phyloP scores from a whole-genome alignment of 2,888 invertebrate genomes.

The Acanthosepion pharaonis region DNA sequence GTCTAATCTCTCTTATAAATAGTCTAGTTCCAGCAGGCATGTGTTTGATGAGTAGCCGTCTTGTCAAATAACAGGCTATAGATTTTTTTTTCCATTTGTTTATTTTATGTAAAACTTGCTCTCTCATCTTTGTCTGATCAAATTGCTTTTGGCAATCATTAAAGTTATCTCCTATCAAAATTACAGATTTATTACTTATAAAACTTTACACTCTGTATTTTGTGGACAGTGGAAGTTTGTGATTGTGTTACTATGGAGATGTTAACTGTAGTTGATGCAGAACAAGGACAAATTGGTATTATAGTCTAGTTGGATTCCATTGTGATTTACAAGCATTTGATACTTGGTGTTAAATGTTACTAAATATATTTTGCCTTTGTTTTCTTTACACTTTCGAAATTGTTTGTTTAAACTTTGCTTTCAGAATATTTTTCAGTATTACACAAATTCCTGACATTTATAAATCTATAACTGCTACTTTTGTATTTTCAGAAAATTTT shows the following conservation, averaged over 20 bases:
- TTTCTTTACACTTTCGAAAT: too few relatives aligned
- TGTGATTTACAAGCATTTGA: too few relatives aligned
- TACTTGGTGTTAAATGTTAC: too few relatives aligned
- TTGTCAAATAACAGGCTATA: neutral
- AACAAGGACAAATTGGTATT: neutral
- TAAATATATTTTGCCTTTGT: too few relatives aligned
- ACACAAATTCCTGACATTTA: too few relatives aligned
- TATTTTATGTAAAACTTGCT: neutral
- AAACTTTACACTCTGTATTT: neutral
- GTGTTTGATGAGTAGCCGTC: neutral
- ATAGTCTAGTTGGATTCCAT: too few relatives aligned
- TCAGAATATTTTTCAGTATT: too few relatives aligned
- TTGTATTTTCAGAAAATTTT: too few relatives aligned
- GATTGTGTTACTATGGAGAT: constrained; percentile 4
- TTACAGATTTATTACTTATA: neutral
- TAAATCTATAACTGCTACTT: too few relatives aligned
- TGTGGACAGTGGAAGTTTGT: neutral
- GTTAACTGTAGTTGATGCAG: neutral
- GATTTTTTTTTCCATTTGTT: neutral
- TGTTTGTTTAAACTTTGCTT: too few relatives aligned
- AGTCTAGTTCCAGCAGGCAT: neutral
- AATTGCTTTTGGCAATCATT: neutral
- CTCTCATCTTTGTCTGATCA: constrained; percentile 36
- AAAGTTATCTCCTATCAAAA: constrained; percentile 25
- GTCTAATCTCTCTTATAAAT: neutral